phyloP scores from a whole-genome alignment of 2,888 invertebrate species.

The Leucophenga montana region DNA sequence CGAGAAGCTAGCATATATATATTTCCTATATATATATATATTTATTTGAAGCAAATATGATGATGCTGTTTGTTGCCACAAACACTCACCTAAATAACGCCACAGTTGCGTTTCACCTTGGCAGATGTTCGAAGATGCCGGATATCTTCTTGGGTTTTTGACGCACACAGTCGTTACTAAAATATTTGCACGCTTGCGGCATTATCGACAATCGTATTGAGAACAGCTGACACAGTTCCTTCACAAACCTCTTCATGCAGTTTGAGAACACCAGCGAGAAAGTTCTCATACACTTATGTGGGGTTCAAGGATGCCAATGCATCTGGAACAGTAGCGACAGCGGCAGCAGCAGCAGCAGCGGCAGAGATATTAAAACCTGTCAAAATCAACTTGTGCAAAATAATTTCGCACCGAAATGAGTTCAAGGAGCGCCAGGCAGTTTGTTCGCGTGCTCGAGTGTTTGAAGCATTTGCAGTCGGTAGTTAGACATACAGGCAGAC shows the following conservation, averaged over 20 bases:
- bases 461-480: not conserved
- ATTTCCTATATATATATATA: too few species aligned
- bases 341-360: too few species aligned
- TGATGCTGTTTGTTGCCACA: not conserved
- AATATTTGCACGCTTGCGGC: too few species aligned
- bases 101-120: constrained; percentile 8
- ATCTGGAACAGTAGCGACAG: too few species aligned
- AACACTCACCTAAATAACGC: not conserved
- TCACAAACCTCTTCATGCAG: too few species aligned
- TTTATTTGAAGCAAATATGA: too few species aligned
- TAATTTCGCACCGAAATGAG: constrained; percentile 22
- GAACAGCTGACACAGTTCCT: too few species aligned
- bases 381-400: constrained; percentile 22
- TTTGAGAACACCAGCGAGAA: too few species aligned
- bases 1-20: too few species aligned
- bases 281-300: not conserved
- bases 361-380: constrained; percentile 21
- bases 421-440: constrained; percentile 18
- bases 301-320: constrained; percentile 16
- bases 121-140: not conserved
- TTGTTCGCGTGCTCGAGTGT: constrained; percentile 14
- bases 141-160: not conserved
- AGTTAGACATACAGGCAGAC: not conserved
- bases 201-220: too few species aligned
- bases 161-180: not conserved